Percentiles rank a stretch among this genome's conserved stretches.
These are phyloP conservation scores for Myripristis murdjan DNA, from an alignment of 2,797 vertebrate genomes.

Conservation along the genomic window DNA sequence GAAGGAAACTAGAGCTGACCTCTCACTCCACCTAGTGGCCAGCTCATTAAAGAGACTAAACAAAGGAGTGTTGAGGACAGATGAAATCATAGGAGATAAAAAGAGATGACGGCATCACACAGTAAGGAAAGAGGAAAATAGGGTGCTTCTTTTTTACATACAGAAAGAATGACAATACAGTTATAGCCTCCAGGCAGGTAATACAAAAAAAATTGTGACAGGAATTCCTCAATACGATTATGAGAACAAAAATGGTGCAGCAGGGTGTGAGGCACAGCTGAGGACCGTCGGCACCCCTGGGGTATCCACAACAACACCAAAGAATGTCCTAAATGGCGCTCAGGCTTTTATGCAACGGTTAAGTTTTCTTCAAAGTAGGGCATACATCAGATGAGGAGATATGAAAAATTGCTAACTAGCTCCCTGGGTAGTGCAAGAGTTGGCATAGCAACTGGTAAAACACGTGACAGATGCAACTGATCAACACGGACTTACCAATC, in stretches of 20 bases:
- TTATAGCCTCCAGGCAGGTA: neutral
- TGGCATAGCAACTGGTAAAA: slow-evolving; percentile 1
- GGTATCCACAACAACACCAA: slow-evolving; percentile 15
- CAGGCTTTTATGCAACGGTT: neutral
- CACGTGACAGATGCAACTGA: no score
- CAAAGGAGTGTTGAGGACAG: neutral
- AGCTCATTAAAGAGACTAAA: slow-evolving; percentile 41
- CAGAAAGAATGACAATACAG: slow-evolving; percentile 5
- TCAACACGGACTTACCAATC: neutral
- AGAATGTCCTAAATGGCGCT: neutral
- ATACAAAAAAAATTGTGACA: neutral
- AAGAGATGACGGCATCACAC: neutral
- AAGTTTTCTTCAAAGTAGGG: neutral
- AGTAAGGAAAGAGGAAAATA: no score
- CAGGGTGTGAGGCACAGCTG: neutral
- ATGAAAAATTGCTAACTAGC: neutral
- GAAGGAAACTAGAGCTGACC: slow-evolving; percentile 58
- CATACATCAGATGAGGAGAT: neutral
- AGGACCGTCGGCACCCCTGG: slow-evolving; percentile 4
- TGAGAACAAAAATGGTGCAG: neutral
- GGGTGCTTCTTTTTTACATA: neutral
- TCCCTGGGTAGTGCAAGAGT: neutral
- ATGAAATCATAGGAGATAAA: slow-evolving; percentile 1
- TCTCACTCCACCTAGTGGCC: slow-evolving; percentile 86
- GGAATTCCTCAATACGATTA: neutral